phyloP scores from a whole-genome alignment of 2,113 vertebrate species.

The Trachemys scripta region DNA sequence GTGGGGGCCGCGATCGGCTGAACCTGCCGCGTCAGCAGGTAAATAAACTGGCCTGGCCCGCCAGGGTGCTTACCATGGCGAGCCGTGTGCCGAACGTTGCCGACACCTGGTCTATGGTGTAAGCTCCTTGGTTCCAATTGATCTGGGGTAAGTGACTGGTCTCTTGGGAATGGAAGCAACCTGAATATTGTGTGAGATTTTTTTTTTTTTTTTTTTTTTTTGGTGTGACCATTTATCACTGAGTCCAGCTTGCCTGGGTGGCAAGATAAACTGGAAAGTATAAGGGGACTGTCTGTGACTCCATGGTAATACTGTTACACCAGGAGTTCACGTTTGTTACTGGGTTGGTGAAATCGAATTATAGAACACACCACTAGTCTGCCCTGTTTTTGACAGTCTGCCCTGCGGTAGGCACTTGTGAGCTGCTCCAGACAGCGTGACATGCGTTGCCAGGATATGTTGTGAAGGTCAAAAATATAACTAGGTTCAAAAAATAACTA shows the following conservation, averaged over 20 bases:
- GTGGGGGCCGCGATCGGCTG: too few relatives aligned
- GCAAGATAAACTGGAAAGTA: background rate
- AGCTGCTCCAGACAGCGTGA: background rate
- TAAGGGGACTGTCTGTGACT: background rate
- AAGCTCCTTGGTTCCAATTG: background rate
- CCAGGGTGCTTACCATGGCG: too few relatives aligned
- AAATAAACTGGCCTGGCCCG: too few relatives aligned
- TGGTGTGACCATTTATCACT: background rate
- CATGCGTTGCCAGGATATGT: background rate
- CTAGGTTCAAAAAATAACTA: background rate
- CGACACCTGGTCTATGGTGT: background rate
- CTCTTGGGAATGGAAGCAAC: background rate
- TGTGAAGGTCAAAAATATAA: background rate
- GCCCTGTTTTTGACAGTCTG: background rate
- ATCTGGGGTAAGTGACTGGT: background rate
- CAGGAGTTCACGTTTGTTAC: background rate
- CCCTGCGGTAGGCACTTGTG: background rate
- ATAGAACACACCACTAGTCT: background rate
- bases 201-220: background rate
- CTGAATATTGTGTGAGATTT: background rate
- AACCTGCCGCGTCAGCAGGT: too few relatives aligned
- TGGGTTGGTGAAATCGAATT: background rate
- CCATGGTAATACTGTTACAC: background rate
- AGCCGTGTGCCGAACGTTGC: too few relatives aligned
- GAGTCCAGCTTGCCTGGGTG: background rate